Evolutionary conservation across 2,797 vertebrate genomes (phyloP).

Genomic region (Leontopithecus rosalia): DNA sequence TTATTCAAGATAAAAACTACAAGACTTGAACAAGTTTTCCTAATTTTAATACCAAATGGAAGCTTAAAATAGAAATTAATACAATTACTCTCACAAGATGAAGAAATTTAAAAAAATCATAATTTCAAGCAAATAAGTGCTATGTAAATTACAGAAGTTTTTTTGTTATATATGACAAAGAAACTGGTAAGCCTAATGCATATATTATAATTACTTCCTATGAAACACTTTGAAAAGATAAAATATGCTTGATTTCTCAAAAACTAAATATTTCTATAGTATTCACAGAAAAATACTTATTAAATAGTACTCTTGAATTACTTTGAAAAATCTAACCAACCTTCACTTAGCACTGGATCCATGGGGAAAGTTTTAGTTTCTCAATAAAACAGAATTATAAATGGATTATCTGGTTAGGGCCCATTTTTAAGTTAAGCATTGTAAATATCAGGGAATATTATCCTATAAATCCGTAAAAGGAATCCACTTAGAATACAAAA

Average conservation of each 20-base stretch:
- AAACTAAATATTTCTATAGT: neutral
- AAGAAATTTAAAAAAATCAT: slow-evolving; percentile 33
- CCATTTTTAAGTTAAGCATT: neutral
- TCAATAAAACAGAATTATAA: neutral
- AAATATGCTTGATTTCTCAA: neutral
- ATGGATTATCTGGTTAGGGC: neutral
- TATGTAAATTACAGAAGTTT: slow-evolving; percentile 29
- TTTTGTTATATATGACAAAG: slow-evolving; percentile 45
- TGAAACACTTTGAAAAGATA: slow-evolving; percentile 20
- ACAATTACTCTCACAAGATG: slow-evolving; percentile 29
- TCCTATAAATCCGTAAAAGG: neutral
- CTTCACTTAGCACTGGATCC: neutral
- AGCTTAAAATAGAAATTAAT: slow-evolving; percentile 61
- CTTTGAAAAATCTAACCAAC: slow-evolving; percentile 20
- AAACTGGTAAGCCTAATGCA: neutral
- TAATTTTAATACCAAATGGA: slow-evolving; percentile 71
- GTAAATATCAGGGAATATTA: neutral
- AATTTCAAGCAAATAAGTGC: slow-evolving; percentile 41
- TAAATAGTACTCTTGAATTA: slow-evolving; percentile 1
- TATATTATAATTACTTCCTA: slow-evolving; percentile 24
- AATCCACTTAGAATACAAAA: neutral
- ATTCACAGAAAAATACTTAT: neutral
- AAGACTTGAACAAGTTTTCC: slow-evolving; percentile 60
- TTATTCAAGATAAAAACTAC: slow-evolving; percentile 64
- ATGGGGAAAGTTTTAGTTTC: neutral